Percentiles rank a stretch among this genome's conserved stretches.
These are phyloP conservation scores for Urocyon cinereoargenteus DNA, from an alignment of 2,797 vertebrate genomes.

Conservation along the genomic window DNA sequence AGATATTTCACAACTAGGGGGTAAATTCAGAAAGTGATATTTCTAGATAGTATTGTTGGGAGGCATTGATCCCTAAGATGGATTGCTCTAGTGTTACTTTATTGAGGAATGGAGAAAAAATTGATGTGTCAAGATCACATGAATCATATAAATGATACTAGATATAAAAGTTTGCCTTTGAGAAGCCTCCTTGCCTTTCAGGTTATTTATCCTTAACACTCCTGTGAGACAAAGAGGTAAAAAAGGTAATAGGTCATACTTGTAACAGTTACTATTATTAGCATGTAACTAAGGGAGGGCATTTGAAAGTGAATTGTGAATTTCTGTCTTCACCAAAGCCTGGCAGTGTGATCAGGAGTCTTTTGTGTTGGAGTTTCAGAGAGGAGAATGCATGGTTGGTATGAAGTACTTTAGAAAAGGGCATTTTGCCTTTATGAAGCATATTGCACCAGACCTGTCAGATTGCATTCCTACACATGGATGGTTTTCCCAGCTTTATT, in stretches of 20 bases:
- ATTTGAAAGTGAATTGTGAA: not conserved
- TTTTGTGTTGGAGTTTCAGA: not conserved
- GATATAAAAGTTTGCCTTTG: not conserved
- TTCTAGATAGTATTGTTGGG: not conserved
- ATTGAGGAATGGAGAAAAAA: not conserved
- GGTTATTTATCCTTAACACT: conserved; percentile 23
- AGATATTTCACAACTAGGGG: conserved; percentile 26
- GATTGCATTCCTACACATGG: conserved; percentile 26
- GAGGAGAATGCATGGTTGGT: not conserved
- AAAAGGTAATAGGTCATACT: not conserved
- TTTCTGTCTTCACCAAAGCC: not conserved
- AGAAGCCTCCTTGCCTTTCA: not conserved
- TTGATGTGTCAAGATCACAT: not conserved
- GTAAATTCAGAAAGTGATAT: not conserved
- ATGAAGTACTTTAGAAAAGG: conserved; percentile 16
- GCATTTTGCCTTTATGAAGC: not conserved
- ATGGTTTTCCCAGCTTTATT: conserved; percentile 32
- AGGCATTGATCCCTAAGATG: not conserved
- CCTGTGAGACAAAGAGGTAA: conserved; percentile 1
- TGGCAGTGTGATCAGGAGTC: not conserved
- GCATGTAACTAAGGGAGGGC: conserved; percentile 1
- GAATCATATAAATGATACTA: conserved; percentile 37
- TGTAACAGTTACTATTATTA: not conserved
- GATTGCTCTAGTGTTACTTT: not conserved
- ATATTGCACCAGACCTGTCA: conserved; percentile 10